phyloP scores from a whole-genome alignment of 2,888 invertebrate species.

The Acanthococcus lagerstroemiae region DNA sequence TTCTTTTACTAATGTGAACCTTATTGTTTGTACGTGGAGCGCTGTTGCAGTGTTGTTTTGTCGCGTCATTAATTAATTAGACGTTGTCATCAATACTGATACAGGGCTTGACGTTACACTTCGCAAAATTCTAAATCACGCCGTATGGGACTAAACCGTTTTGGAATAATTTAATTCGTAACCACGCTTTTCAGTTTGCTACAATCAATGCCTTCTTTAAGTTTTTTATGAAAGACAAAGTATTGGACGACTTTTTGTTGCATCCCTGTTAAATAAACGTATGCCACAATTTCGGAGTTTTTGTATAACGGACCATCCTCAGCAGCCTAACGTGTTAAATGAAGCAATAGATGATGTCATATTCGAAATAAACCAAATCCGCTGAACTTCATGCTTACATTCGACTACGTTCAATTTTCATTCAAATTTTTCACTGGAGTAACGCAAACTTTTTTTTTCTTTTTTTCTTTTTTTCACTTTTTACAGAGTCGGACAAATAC shows the following conservation, averaged over 20 bases:
- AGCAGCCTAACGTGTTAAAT: constrained; percentile 1
- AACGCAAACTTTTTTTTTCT: neutral
- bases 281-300: too few species aligned
- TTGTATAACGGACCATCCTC: neutral
- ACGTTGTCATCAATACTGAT: too few species aligned
- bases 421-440: neutral
- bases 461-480: neutral
- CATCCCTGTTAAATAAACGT: too few species aligned
- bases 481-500: constrained; percentile 60
- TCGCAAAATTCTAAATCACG: neutral
- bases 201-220: neutral
- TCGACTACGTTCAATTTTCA: neutral
- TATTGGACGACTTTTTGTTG: too few species aligned
- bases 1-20: neutral
- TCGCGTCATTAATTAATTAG: too few species aligned
- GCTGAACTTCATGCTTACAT: neutral
- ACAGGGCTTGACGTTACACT: too few species aligned
- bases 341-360: too few species aligned
- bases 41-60: too few species aligned
- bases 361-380: too few species aligned
- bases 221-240: too few species aligned
- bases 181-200: neutral
- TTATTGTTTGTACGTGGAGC: too few species aligned
- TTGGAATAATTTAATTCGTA: neutral
- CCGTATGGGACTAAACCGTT: too few species aligned